phyloP scores from a whole-genome alignment of 1,140 invertebrate genomes.

The Drosophila seguyi region DNA sequence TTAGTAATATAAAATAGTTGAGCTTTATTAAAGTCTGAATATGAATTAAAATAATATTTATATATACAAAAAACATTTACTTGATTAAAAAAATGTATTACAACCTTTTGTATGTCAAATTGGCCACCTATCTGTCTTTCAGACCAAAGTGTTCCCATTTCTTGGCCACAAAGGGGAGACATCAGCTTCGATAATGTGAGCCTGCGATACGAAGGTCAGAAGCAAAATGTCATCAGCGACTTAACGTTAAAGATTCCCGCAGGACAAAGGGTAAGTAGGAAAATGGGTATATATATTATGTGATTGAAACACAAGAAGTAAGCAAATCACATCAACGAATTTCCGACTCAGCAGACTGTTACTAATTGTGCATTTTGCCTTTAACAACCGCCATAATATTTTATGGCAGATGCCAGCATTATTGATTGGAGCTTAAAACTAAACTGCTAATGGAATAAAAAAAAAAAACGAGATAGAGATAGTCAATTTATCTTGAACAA shows the following conservation, averaged over 20 bases:
- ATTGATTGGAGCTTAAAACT: conserved; percentile 29
- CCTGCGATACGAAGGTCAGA: conserved; percentile 88
- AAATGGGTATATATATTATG: not conserved
- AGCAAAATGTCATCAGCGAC: conserved; percentile 88
- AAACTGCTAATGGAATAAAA: conserved; percentile 6
- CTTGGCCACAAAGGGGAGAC: conserved; percentile 90
- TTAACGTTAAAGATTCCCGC: conserved; percentile 88
- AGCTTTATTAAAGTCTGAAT: too few relatives aligned
- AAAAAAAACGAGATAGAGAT: not conserved
- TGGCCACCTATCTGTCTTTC: conserved; percentile 2
- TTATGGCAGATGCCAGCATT: conserved; percentile 23
- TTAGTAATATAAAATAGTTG: not conserved
- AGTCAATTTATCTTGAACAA: conserved; percentile 27
- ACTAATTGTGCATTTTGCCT: conserved; percentile 55
- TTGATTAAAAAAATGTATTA: not conserved
- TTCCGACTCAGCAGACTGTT: conserved; percentile 46
- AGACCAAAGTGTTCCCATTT: conserved; percentile 86
- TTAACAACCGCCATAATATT: conserved; percentile 25
- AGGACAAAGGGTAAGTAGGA: conserved; percentile 88
- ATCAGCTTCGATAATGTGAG: conserved; percentile 90
- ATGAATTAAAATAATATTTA: too few relatives aligned
- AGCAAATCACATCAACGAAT: conserved; percentile 49
- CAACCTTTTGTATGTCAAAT: too few relatives aligned
- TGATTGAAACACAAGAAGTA: conserved; percentile 24
- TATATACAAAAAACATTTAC: too few relatives aligned